Percentiles rank a stretch among this genome's conserved stretches.
Conservation (phyloP, 2,888 invertebrate species). For the Drosophila bunnanda region DNA sequence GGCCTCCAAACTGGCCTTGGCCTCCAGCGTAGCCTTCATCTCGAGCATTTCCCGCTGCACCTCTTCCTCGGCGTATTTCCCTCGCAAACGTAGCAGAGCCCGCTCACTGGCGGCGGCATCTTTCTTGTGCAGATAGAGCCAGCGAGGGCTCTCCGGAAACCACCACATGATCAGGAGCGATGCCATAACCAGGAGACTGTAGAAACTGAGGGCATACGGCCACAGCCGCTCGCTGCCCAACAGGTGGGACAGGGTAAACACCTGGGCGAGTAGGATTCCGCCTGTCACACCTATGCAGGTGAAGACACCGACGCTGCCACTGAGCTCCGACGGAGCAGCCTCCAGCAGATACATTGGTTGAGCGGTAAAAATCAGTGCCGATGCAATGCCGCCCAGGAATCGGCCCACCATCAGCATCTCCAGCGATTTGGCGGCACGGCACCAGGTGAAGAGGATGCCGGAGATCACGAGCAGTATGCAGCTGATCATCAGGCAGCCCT, state of each 20-base stretch:
- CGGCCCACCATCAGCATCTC: constrained; percentile 92
- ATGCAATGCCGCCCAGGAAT: constrained; percentile 90
- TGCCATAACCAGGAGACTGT: constrained; percentile 88
- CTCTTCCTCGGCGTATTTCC: constrained; percentile 28
- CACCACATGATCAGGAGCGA: constrained; percentile 87
- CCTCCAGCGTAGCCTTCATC: constrained; percentile 85
- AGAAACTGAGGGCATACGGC: constrained; percentile 91
- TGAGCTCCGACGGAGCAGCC: constrained; percentile 89
- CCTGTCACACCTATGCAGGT: constrained; percentile 86
- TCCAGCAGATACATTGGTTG: constrained; percentile 96
- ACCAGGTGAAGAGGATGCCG: constrained; percentile 88
- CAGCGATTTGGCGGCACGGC: constrained; percentile 88
- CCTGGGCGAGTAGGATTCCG: constrained; percentile 81
- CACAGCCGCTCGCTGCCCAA: constrained; percentile 88
- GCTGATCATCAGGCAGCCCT: constrained; percentile 89
- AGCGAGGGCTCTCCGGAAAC: constrained; percentile 95
- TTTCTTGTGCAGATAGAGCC: constrained; percentile 89
- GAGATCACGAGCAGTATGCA: constrained; percentile 88
- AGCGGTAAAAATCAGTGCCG: constrained; percentile 92
- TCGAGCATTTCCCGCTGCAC: constrained; percentile 87
- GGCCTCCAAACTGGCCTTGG: constrained; percentile 62
- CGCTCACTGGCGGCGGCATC: constrained; percentile 87
- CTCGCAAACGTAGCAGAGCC: constrained; percentile 62
- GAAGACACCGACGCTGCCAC: constrained; percentile 92
- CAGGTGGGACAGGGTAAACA: constrained; percentile 76